Percentiles rank a stretch among this genome's conserved stretches.
Evolutionary conservation across 2,888 invertebrate species (phyloP).

Genomic region (Pachliopta kotzebuea): DNA sequence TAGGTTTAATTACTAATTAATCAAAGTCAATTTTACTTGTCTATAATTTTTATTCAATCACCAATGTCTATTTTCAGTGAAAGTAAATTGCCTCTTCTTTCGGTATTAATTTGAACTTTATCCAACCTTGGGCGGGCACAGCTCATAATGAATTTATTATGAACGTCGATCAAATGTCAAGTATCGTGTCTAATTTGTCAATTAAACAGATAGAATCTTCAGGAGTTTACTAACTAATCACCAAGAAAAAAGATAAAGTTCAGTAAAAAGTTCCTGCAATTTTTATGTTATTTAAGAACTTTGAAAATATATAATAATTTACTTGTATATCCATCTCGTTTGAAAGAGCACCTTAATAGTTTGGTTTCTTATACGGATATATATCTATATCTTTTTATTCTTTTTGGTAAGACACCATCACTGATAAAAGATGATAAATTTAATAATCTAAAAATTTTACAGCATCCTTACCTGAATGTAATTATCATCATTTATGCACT

Average conservation of each 20-base stretch:
- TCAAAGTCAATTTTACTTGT: conserved; percentile 22
- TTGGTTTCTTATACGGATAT: too few relatives aligned
- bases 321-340: too few relatives aligned
- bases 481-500: too few relatives aligned
- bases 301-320: too few relatives aligned
- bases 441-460: too few relatives aligned
- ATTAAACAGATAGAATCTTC: conserved; percentile 13
- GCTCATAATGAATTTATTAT: conserved; percentile 26
- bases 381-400: too few relatives aligned
- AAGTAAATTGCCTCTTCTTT: conserved; percentile 26
- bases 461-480: too few relatives aligned
- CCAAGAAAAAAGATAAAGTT: background rate
- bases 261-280: background rate
- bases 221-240: background rate
- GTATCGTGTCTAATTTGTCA: conserved; percentile 19
- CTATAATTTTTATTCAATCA: conserved; percentile 23
- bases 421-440: too few relatives aligned
- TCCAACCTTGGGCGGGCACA: conserved; percentile 20
- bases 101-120: conserved; percentile 22
- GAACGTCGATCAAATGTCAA: conserved; percentile 27
- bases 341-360: too few relatives aligned
- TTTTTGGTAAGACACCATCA: too few relatives aligned
- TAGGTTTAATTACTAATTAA: conserved; percentile 14
- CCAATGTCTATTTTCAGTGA: conserved; percentile 17
- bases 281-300: too few relatives aligned